These are phyloP conservation scores for Marronus borbonicus DNA, from an alignment of 2,888 invertebrate species.

Conservation along the genomic window DNA sequence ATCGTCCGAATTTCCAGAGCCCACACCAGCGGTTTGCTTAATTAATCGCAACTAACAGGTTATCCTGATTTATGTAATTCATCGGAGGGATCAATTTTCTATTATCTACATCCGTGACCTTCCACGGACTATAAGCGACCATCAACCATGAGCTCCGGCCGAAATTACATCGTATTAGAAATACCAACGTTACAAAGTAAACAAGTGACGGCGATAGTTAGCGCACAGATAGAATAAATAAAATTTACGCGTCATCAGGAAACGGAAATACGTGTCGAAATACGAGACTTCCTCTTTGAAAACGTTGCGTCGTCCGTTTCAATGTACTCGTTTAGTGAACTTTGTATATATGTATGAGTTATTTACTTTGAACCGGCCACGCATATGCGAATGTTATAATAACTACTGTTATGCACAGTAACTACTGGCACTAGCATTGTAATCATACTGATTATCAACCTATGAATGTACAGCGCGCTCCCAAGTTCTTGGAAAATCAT, in stretches of 20 bases:
- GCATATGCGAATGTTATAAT: constrained; percentile 27
- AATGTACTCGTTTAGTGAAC: constrained; percentile 32
- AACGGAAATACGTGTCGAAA: constrained; percentile 48
- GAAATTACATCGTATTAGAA: constrained; percentile 19
- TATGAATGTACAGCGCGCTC: too few species aligned
- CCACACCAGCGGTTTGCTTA: too few species aligned
- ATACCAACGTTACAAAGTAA: constrained; percentile 44
- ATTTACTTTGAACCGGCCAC: constrained; percentile 13
- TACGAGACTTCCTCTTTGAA: constrained; percentile 45
- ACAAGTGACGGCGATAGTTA: constrained; percentile 25
- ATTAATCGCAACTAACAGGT: too few species aligned
- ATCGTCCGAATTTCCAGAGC: too few species aligned
- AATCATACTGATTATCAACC: too few species aligned
- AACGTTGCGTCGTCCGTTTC: constrained; percentile 32
- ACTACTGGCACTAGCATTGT: too few species aligned
- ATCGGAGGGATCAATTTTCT: too few species aligned
- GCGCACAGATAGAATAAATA: constrained; percentile 44
- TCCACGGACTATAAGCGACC: too few species aligned
- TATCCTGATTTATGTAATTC: too few species aligned
- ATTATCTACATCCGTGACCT: too few species aligned
- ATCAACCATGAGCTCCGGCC: too few species aligned
- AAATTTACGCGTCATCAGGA: constrained; percentile 43
- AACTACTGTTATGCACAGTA: constrained; percentile 17
- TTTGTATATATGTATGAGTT: constrained; percentile 16
- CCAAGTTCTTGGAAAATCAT: too few species aligned